Percentiles rank a stretch among this genome's conserved stretches.
phyloP scores from a whole-genome alignment of 2,113 vertebrate genomes.

The Ahaetulla prasina region DNA sequence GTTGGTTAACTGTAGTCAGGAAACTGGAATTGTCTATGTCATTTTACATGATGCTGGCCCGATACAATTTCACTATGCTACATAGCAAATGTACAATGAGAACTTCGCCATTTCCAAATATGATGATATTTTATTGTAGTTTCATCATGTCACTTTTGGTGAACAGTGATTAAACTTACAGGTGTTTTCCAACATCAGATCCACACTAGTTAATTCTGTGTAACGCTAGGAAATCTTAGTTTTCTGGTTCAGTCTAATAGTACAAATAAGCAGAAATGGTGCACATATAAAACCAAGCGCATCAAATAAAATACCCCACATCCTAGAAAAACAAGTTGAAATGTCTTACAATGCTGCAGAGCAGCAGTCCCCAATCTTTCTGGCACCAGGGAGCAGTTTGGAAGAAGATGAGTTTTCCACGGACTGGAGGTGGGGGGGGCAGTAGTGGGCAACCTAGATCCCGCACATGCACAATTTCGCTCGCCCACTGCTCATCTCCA shows the following conservation, averaged over 20 bases:
- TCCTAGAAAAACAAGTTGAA: background rate
- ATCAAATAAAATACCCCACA: background rate
- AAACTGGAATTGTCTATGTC: constrained; percentile 56
- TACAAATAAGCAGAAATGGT: background rate
- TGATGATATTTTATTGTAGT: constrained; percentile 61
- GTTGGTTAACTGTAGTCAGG: constrained; percentile 42
- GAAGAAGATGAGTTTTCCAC: background rate
- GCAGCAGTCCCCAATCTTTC: background rate
- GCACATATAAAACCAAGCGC: background rate
- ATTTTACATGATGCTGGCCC: constrained; percentile 50
- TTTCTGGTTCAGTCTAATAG: background rate
- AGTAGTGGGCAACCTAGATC: background rate
- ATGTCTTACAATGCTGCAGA: background rate
- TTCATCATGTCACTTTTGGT: constrained; percentile 55
- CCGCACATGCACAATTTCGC: background rate
- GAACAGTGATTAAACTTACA: constrained; percentile 45
- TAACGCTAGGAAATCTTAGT: background rate
- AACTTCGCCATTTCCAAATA: constrained; percentile 47
- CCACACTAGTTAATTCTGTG: background rate
- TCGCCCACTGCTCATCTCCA: background rate
- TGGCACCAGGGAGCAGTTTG: background rate
- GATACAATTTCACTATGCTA: constrained; percentile 45
- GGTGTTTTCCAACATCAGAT: constrained; percentile 36
- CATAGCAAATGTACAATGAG: constrained; percentile 40
- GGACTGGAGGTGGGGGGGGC: fast-evolving